Percentiles rank a stretch among this genome's conserved stretches.
Conservation (phyloP, 1,140 invertebrate genomes). For the Lanistes nyassanus region DNA sequence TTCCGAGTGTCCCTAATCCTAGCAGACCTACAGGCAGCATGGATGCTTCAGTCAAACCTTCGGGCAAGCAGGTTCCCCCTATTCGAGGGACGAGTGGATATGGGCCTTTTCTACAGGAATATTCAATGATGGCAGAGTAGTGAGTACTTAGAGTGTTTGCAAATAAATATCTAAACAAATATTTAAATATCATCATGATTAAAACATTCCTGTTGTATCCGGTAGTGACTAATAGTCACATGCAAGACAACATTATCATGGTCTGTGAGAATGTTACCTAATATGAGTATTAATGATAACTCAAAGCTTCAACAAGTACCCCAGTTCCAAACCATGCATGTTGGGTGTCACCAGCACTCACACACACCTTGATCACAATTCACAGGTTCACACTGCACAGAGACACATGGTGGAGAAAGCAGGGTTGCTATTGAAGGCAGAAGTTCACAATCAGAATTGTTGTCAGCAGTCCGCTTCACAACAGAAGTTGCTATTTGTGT, state of each 20-base stretch:
- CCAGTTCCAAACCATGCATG: too few relatives aligned
- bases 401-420: too few relatives aligned
- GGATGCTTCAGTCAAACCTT: neutral
- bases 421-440: too few relatives aligned
- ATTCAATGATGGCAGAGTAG: slow-evolving; percentile 83
- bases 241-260: slow-evolving; percentile 2
- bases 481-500: neutral
- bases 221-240: too few relatives aligned
- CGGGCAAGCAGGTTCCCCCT: slow-evolving; percentile 18
- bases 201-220: too few relatives aligned
- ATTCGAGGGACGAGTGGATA: slow-evolving; percentile 65
- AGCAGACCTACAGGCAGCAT: slow-evolving; percentile 2
- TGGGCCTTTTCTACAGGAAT: slow-evolving; percentile 76
- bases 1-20: slow-evolving; percentile 35
- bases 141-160: slow-evolving; percentile 66
- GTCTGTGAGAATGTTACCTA: neutral
- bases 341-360: too few relatives aligned
- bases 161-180: too few relatives aligned
- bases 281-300: neutral
- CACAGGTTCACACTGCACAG: too few relatives aligned
- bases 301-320: too few relatives aligned
- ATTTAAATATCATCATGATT: too few relatives aligned
- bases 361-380: too few relatives aligned
- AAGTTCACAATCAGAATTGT: too few relatives aligned
- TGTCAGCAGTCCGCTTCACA: neutral